phyloP scores from a whole-genome alignment of 2,888 invertebrate species.

The Drosophila conformis region DNA sequence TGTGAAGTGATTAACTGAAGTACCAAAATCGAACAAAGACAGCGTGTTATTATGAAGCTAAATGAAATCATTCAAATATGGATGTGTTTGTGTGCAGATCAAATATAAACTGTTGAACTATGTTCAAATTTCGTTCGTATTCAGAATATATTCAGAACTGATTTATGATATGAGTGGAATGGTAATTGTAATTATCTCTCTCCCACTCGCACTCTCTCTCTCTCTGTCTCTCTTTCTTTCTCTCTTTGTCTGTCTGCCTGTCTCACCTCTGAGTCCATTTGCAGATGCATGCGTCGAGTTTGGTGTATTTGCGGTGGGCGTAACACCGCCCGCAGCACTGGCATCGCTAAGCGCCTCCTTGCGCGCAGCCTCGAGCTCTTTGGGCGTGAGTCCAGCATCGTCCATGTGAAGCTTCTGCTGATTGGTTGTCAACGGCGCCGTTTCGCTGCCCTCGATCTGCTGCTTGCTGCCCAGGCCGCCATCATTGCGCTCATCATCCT shows the following conservation, averaged over 20 bases:
- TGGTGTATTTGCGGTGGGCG: conserved; percentile 65
- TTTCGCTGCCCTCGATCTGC: conserved; percentile 83
- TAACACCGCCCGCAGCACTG: conserved; percentile 50
- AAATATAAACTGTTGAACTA: not conserved
- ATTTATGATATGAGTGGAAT: not conserved
- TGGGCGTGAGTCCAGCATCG: conserved; percentile 68
- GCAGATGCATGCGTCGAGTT: conserved; percentile 73
- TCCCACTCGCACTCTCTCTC: not conserved
- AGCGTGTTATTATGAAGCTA: not conserved
- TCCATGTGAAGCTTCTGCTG: conserved; percentile 82
- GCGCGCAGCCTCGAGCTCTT: conserved; percentile 75
- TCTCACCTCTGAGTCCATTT: conserved; percentile 79
- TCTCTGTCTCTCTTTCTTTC: not conserved
- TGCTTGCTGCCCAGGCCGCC: conserved; percentile 57
- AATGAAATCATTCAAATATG: not conserved
- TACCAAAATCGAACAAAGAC: not conserved
- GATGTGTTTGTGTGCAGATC: not conserved
- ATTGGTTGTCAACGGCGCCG: conserved; percentile 82
- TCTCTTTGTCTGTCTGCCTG: not conserved
- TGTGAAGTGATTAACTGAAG: not conserved
- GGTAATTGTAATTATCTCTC: not conserved
- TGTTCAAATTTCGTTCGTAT: not conserved
- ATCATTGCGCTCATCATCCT: conserved; percentile 54
- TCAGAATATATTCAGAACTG: not conserved
- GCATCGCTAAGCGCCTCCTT: conserved; percentile 53